Evolutionary conservation across 2,113 vertebrate species (phyloP).

Genomic region (Gymnocephalus cernua): DNA sequence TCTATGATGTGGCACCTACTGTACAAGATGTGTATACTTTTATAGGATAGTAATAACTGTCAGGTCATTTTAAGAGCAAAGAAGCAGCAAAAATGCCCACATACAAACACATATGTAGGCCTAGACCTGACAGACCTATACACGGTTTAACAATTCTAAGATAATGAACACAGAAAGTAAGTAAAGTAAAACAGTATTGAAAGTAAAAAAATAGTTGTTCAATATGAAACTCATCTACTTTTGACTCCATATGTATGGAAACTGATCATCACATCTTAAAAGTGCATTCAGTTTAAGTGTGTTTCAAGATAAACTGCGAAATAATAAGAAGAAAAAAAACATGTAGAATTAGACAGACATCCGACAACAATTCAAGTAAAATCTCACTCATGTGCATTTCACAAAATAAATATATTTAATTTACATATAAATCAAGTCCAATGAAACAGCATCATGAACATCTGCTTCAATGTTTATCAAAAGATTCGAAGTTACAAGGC

Average conservation of each 20-base stretch:
- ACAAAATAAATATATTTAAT: conserved; percentile 26
- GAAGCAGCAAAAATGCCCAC: background rate
- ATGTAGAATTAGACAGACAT: background rate
- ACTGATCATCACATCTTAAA: background rate
- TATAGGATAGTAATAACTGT: background rate
- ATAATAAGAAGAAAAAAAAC: background rate
- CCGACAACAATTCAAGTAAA: conserved; percentile 2
- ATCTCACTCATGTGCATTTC: conserved; percentile 3
- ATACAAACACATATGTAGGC: background rate
- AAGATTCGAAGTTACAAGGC: background rate
- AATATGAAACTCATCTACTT: background rate
- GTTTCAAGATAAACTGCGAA: background rate
- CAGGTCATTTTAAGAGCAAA: background rate
- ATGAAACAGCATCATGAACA: background rate
- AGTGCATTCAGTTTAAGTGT: background rate
- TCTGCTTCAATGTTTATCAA: background rate
- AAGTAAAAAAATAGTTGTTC: background rate
- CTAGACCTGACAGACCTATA: background rate
- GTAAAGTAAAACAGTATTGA: background rate
- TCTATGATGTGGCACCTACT: too few species aligned
- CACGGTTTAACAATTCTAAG: too few species aligned
- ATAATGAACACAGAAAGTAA: too few species aligned
- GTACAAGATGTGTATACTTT: background rate
- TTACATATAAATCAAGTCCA: conserved; percentile 19
- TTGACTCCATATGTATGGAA: background rate